Evolutionary conservation across 2,888 invertebrate genomes (phyloP).

Genomic region (Pyralis farinalis): DNA sequence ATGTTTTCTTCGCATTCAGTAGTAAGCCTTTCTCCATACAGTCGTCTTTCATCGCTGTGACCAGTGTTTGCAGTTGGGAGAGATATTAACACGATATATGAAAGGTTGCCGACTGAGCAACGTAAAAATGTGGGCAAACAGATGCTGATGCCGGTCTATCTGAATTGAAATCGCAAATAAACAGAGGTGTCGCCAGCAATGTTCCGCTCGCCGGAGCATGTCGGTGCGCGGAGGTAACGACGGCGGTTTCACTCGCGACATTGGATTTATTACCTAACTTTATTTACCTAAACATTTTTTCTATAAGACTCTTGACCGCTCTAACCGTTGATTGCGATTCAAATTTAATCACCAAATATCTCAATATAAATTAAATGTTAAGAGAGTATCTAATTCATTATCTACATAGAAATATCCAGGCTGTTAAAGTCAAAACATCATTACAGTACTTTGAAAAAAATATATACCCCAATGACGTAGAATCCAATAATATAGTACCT

Average conservation of each 20-base stretch:
- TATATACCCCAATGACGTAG: no score
- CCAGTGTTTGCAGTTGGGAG: no score
- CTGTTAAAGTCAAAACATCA: not conserved
- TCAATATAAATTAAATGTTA: constrained; percentile 16
- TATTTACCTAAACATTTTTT: constrained; percentile 55
- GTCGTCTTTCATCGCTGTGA: no score
- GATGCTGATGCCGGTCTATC: constrained; percentile 8
- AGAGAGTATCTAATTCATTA: constrained; percentile 28
- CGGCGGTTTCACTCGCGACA: constrained; percentile 59
- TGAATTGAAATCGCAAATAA: constrained; percentile 51
- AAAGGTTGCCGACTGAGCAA: no score
- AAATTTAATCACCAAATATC: constrained; percentile 30
- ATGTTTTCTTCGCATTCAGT: no score
- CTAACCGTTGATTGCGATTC: constrained; percentile 39
- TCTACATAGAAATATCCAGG: constrained; percentile 5
- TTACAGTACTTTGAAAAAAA: no score
- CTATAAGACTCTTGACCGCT: constrained; percentile 27
- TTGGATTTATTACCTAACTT: constrained; percentile 67
- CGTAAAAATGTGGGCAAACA: not conserved
- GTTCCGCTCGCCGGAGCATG: constrained; percentile 65
- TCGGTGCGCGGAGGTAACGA: constrained; percentile 39
- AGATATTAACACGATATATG: no score
- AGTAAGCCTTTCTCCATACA: no score
- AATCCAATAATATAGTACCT: no score
- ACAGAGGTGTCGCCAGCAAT: constrained; percentile 62